phyloP scores from a whole-genome alignment of 2,797 vertebrate genomes.

The Liasis olivaceus region DNA sequence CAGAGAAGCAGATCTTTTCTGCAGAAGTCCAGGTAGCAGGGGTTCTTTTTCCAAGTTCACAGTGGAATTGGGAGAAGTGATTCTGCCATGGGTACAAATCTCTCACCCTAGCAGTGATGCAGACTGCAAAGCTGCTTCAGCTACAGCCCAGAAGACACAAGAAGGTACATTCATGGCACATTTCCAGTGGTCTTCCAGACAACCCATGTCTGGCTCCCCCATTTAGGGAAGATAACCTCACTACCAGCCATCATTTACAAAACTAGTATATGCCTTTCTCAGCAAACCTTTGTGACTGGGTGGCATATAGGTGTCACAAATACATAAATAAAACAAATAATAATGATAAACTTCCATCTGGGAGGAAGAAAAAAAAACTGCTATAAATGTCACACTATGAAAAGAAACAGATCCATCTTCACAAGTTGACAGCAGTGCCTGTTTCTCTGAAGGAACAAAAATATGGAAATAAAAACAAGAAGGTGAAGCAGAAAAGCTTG shows the following conservation, averaged over 20 bases:
- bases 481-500: too few relatives aligned
- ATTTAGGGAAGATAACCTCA: neutral
- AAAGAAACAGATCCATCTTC: neutral
- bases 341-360: accelerated
- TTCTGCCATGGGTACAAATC: too few relatives aligned
- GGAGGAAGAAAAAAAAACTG: neutral
- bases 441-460: neutral
- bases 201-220: neutral
- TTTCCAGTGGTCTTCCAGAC: neutral
- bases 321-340: neutral
- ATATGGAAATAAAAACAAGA: neutral
- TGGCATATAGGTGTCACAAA: neutral
- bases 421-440: neutral
- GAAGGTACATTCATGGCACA: neutral
- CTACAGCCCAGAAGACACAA: neutral
- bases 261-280: neutral
- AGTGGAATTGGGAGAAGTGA: too few relatives aligned
- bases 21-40: too few relatives aligned
- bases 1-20: too few relatives aligned
- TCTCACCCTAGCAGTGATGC: too few relatives aligned
- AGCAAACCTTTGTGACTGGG: neutral
- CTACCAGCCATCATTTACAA: neutral
- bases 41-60: too few relatives aligned
- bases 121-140: neutral
- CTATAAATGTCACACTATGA: neutral